Percentiles rank a stretch among this genome's conserved stretches.
These are phyloP conservation scores for Sebastes schlegelii DNA, from an alignment of 2,113 vertebrate species.

Conservation along the genomic window DNA sequence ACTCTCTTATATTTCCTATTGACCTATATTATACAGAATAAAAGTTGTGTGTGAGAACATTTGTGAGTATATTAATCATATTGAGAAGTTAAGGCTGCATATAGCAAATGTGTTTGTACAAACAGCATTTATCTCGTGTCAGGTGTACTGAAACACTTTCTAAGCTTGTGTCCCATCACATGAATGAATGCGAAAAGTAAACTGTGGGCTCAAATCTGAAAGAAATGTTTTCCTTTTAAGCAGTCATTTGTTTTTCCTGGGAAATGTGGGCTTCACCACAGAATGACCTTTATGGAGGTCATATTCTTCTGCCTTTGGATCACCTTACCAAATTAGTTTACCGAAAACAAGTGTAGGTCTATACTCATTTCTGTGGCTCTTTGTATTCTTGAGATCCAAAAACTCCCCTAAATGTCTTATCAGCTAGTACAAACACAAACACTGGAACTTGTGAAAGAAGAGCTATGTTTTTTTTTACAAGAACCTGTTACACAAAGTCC, in stretches of 20 bases:
- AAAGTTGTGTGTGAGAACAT: conserved; percentile 42
- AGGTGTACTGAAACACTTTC: not conserved
- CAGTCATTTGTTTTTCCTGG: not conserved
- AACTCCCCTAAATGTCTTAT: too few species aligned
- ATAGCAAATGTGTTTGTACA: not conserved
- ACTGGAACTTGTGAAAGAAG: too few species aligned
- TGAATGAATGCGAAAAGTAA: not conserved
- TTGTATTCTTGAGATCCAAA: not conserved
- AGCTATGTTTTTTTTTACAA: too few species aligned
- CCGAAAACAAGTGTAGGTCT: not conserved
- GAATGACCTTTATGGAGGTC: not conserved
- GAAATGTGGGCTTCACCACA: not conserved
- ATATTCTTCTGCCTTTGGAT: not conserved
- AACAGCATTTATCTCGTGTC: not conserved
- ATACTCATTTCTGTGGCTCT: not conserved
- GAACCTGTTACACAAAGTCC: too few species aligned
- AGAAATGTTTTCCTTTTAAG: not conserved
- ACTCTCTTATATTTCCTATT: conserved; percentile 84
- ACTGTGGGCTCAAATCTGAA: not conserved
- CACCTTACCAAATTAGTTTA: not conserved
- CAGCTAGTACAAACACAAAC: too few species aligned
- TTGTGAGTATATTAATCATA: conserved; percentile 6
- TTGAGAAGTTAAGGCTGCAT: not conserved
- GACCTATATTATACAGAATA: conserved; percentile 82
- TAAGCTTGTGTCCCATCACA: not conserved